Evolutionary conservation across 2,113 vertebrate genomes (phyloP).

Genomic region (Chaetops frenatus): DNA sequence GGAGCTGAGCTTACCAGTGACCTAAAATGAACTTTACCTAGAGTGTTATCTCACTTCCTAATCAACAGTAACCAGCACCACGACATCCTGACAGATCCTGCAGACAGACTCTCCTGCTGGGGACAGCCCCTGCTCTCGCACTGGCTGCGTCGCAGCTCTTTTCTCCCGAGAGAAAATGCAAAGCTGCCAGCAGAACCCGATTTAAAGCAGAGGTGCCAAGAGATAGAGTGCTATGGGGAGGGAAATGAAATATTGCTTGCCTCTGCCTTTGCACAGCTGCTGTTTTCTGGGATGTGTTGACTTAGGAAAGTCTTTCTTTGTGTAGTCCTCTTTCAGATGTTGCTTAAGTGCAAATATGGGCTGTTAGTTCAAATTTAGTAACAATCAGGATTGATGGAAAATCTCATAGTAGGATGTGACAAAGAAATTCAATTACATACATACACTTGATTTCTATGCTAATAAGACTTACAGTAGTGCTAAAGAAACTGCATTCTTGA

Average conservation of each 20-base stretch:
- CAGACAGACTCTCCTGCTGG: constrained; percentile 9
- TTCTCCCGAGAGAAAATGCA: neutral
- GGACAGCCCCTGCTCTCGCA: neutral
- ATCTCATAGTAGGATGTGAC: constrained; percentile 50
- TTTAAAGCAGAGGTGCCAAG: neutral
- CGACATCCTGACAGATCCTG: neutral
- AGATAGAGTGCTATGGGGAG: neutral
- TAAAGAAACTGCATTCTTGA: constrained; percentile 54
- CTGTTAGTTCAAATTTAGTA: constrained; percentile 61
- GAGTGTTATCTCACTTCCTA: constrained; percentile 45
- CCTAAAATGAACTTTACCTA: constrained; percentile 34
- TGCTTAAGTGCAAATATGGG: constrained; percentile 57
- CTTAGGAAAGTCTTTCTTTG: constrained; percentile 59
- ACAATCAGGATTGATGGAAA: constrained; percentile 62
- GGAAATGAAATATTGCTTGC: constrained; percentile 41
- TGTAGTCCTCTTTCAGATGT: constrained; percentile 53
- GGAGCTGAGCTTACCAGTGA: neutral
- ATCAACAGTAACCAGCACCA: neutral
- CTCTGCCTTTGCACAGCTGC: constrained; percentile 44
- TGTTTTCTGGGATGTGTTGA: constrained; percentile 53
- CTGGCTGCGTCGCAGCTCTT: neutral
- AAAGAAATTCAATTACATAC: constrained; percentile 67
- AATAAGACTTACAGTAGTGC: constrained; percentile 55
- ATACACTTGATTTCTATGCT: constrained; percentile 59
- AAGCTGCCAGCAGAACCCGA: neutral